phyloP scores from a whole-genome alignment of 2,113 vertebrate genomes.

The Bagarius yarrelli region DNA sequence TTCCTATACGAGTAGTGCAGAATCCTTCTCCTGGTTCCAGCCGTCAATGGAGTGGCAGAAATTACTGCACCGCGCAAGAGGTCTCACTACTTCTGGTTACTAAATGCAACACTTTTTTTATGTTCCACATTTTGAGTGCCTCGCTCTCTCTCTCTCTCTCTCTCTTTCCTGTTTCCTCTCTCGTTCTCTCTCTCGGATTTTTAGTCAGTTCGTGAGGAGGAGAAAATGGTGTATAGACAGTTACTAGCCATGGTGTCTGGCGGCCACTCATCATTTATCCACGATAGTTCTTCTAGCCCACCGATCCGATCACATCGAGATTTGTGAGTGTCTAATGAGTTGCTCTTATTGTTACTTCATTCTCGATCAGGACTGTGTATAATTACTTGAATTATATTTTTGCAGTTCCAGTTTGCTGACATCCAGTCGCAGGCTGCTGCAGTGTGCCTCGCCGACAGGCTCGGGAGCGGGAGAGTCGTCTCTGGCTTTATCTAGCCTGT shows the following conservation, averaged over 20 bases:
- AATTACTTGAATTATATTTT: background rate
- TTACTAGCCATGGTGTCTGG: slow-evolving; percentile 85
- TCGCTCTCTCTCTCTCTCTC: background rate
- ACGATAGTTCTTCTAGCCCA: slow-evolving; percentile 63
- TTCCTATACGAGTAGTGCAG: slow-evolving; percentile 71
- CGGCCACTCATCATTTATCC: slow-evolving; percentile 66
- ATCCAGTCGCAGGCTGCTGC: slow-evolving; percentile 64
- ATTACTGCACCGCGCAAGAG: slow-evolving; percentile 70
- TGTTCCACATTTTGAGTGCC: background rate
- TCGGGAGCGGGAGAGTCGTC: slow-evolving; percentile 61
- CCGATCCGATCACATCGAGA: slow-evolving; percentile 72
- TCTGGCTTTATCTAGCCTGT: slow-evolving; percentile 61
- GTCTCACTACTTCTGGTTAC: slow-evolving; percentile 51
- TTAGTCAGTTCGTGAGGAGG: slow-evolving; percentile 85
- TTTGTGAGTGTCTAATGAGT: slow-evolving; percentile 65
- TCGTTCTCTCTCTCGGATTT: slow-evolving; percentile 4
- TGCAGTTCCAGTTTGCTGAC: slow-evolving; percentile 72
- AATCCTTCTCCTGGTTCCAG: slow-evolving; percentile 65
- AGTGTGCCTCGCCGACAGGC: slow-evolving; percentile 58
- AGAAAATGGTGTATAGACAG: slow-evolving; percentile 90
- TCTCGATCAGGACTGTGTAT: background rate
- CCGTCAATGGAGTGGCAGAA: slow-evolving; percentile 43
- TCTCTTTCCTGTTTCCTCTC: background rate
- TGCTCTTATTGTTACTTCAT: background rate
- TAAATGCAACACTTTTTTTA: background rate